phyloP scores from a whole-genome alignment of 2,113 vertebrate genomes.

The Vimba vimba region DNA sequence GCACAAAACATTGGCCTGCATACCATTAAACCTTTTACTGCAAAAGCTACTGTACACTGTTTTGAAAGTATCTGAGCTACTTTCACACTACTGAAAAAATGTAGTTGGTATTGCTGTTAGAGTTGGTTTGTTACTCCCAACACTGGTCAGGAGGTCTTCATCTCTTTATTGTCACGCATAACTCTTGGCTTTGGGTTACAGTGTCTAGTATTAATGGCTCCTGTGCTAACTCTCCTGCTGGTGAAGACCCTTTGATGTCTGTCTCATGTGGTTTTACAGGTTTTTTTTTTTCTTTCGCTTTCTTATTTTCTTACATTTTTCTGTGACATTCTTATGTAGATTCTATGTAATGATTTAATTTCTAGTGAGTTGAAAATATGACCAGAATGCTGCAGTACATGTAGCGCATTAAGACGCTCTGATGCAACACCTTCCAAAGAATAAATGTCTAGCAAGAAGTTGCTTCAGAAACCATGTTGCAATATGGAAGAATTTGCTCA shows the following conservation, averaged over 20 bases:
- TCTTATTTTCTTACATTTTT: neutral
- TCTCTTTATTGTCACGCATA: neutral
- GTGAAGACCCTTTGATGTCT: constrained; percentile 44
- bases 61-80: neutral
- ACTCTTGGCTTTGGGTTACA: neutral
- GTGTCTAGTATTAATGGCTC: constrained; percentile 13
- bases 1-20: no score
- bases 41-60: neutral
- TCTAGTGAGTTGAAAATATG: neutral
- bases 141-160: neutral
- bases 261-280: constrained; percentile 35
- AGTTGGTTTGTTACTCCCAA: neutral
- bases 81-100: neutral
- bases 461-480: neutral
- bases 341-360: neutral
- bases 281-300: neutral
- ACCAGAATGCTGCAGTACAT: neutral
- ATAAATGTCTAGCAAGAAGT: neutral
- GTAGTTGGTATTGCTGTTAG: neutral
- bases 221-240: constrained; percentile 36
- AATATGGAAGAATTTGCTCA: neutral
- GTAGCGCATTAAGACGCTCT: neutral
- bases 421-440: neutral
- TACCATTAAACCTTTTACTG: no score
- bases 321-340: neutral